Evolutionary conservation across 2,888 invertebrate genomes (phyloP).

Genomic region (Lochmaea crataegi): DNA sequence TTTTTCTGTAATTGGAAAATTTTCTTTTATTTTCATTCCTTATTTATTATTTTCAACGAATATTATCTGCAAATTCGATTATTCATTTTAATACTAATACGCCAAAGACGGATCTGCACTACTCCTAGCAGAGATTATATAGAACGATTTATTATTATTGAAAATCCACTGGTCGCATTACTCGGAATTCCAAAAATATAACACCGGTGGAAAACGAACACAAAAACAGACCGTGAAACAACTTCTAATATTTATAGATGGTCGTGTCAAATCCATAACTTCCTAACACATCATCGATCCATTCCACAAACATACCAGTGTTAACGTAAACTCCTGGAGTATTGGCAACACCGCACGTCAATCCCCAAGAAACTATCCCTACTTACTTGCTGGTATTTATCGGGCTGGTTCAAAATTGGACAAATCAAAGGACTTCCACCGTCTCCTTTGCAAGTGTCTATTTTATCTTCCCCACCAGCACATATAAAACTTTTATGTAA

Average conservation of each 20-base stretch:
- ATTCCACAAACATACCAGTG: conserved; percentile 74
- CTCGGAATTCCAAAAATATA: not conserved
- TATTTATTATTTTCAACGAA: no score
- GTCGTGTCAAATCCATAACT: conserved; percentile 43
- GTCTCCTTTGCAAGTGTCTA: conserved; percentile 74
- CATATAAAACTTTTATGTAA: conserved; percentile 81
- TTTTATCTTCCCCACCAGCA: conserved; percentile 74
- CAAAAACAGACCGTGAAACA: no score
- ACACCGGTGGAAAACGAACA: not conserved
- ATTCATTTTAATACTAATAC: no score
- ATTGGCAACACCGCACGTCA: conserved; percentile 77
- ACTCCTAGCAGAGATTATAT: no score
- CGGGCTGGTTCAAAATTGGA: conserved; percentile 66
- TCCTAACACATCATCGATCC: conserved; percentile 78
- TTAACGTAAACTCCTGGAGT: conserved; percentile 85
- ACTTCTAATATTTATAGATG: conserved; percentile 47
- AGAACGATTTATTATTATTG: no score
- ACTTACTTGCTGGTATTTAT: conserved; percentile 77
- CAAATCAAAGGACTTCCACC: conserved; percentile 74
- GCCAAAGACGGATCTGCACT: no score
- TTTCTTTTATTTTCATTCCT: no score
- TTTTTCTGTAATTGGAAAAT: no score
- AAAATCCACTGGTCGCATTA: not conserved
- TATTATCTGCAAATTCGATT: no score
- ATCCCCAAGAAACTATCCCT: conserved; percentile 89